Percentiles rank a stretch among this genome's conserved stretches.
These are phyloP conservation scores for Mormyrus proboscirostris DNA, from an alignment of 2,797 vertebrate species.

Conservation along the genomic window DNA sequence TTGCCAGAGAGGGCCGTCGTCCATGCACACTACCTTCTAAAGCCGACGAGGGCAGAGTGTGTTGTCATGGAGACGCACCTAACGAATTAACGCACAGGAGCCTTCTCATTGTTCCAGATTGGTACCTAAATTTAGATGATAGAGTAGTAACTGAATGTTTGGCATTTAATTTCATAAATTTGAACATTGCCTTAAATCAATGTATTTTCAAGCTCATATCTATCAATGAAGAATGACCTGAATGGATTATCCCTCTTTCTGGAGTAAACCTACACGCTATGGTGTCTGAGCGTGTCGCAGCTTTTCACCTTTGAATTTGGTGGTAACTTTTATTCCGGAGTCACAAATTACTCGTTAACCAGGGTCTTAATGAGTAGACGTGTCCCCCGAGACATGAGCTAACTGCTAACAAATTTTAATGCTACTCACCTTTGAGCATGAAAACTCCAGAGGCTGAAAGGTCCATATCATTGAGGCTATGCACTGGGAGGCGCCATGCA, in stretches of 20 bases:
- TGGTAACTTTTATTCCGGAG: slow-evolving; percentile 18
- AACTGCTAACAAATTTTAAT: slow-evolving; percentile 37
- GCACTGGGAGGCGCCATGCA: not conserved
- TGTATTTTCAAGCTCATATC: not conserved
- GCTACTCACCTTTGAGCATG: slow-evolving; percentile 29
- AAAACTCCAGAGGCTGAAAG: slow-evolving; percentile 15
- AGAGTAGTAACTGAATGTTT: not conserved
- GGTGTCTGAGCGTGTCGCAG: not conserved
- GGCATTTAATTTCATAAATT: not conserved
- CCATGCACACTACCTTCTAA: not conserved
- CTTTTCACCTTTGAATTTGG: not conserved
- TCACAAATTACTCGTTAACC: slow-evolving; percentile 37
- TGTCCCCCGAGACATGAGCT: slow-evolving; percentile 35
- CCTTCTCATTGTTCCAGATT: not conserved
- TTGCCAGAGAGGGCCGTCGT: not conserved
- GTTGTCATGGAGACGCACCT: slow-evolving; percentile 1
- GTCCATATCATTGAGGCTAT: not conserved
- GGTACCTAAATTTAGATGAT: not conserved
- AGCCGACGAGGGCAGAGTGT: not conserved
- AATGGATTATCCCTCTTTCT: not conserved
- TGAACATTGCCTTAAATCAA: not conserved
- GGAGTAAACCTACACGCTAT: not conserved
- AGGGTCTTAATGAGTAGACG: slow-evolving; percentile 35
- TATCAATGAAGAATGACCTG: not conserved
- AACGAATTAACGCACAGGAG: not conserved